Evolutionary conservation across 1,140 invertebrate species (phyloP).

Genomic region (Harpegnathos saltator): DNA sequence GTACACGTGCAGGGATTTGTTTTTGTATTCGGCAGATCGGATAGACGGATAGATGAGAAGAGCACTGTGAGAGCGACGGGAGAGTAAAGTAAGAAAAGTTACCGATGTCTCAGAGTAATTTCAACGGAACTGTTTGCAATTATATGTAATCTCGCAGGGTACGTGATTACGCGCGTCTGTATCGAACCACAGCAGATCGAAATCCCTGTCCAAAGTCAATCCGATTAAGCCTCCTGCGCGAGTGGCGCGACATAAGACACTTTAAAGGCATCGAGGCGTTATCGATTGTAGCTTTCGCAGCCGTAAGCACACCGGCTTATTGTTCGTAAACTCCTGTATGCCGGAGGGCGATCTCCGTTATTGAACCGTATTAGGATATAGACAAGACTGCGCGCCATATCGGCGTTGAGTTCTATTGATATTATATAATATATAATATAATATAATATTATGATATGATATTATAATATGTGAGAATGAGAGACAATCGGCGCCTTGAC

Average conservation of each 20-base stretch:
- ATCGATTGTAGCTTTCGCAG: conserved; percentile 7
- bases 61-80: too few relatives aligned
- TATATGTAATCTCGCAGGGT: background rate
- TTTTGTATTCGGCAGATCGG: background rate
- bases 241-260: conserved; percentile 9
- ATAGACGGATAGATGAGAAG: too few relatives aligned
- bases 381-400: background rate
- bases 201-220: background rate
- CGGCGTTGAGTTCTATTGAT: background rate
- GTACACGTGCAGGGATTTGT: background rate
- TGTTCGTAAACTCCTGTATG: background rate
- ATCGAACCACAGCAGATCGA: background rate
- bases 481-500: too few relatives aligned
- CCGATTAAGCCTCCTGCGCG: background rate
- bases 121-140: too few relatives aligned
- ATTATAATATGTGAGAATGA: too few relatives aligned
- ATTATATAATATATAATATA: too few relatives aligned
- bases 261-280: conserved; percentile 25
- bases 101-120: too few relatives aligned
- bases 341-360: conserved; percentile 18
- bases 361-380: background rate
- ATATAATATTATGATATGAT: too few relatives aligned
- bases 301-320: background rate
- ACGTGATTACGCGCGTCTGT: background rate
- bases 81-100: too few relatives aligned